Evolutionary conservation across 2,113 vertebrate genomes (phyloP).

Genomic region (Psilopsiagon aymara): DNA sequence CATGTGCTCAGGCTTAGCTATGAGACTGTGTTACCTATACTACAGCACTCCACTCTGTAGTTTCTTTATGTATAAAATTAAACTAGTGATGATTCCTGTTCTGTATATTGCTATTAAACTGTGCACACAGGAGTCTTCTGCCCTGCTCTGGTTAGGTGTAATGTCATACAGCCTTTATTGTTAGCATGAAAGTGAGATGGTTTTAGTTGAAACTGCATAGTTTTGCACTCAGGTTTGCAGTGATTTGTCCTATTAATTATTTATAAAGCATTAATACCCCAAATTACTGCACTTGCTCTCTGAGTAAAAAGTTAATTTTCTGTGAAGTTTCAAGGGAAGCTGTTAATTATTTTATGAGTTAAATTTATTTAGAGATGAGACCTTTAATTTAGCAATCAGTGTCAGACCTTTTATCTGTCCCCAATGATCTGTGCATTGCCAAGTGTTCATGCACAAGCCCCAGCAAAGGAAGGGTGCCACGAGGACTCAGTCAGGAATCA

Average conservation of each 20-base stretch:
- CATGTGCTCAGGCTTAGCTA: neutral
- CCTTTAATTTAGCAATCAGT: neutral
- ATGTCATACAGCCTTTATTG: neutral
- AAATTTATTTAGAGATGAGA: neutral
- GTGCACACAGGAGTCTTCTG: neutral
- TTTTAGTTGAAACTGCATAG: neutral
- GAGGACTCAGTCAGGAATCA: too few species aligned
- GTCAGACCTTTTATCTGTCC: neutral
- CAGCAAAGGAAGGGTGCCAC: neutral
- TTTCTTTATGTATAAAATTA: neutral
- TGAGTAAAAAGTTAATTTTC: neutral
- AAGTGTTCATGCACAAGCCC: neutral
- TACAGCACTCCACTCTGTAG: neutral
- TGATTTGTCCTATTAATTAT: neutral
- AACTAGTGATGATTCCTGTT: neutral
- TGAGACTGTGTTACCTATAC: neutral
- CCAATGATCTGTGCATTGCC: accelerated
- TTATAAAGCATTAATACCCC: neutral
- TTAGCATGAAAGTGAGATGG: neutral
- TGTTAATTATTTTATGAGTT: neutral
- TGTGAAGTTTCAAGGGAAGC: neutral
- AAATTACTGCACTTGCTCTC: neutral
- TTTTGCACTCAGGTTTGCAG: neutral
- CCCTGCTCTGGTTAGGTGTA: neutral
- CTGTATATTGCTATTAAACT: neutral